Base-by-base conservation (phyloP, 2,888 invertebrate species). In the Sesamia inferens region DNA sequence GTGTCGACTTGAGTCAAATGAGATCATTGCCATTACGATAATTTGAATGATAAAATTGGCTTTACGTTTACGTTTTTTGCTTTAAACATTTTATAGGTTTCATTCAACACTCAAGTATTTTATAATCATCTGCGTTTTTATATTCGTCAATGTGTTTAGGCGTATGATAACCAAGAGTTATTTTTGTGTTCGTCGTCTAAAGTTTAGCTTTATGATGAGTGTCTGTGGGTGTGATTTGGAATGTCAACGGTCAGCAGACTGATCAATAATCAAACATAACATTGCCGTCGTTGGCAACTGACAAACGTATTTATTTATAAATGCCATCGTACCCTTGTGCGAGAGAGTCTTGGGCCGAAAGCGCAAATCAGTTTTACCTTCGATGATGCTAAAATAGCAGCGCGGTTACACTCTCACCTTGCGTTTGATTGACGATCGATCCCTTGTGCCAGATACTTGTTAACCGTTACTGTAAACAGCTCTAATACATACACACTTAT, bases 341-440 rank as follows among this genome's bases (percentile, higher is more conserved):
- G 94, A 92, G 95, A 95, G 94, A 95, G 94, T 94, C 92, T 94
- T 94, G 93, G 94, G 92, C 94, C 91, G 95, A 96, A 96, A 95
- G 95, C 94, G 93, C 93, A 92, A 94, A 95, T 95, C 94, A 93
- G 93, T 95, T 93, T 96, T 96, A 95, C 96, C 96, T 96, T 96
- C 96, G 94, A 94, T 94, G 94, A 92, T 94, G 94, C 94, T 94
- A 95, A 96, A 96, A 96, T 96, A 96, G 95, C 94, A 91, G 88
- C 91, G 89, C 92, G 93, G 94, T 95, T 93, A 94, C 92, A 95
- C 95, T 95, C 94, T 96, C 94, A 94, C 96, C 96, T 96, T 96
- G 96, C 94, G 92, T 95, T 95, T 96, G 96, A 96, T 96, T 96
- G 95, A 96, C 95, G 95, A 96, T 96, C 94, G 94, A 96, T 95